A percentile compares a stretch with the other conserved stretches of the same genome.
Conservation (phyloP, 2,888 invertebrate species). For the Drosophila fulvimacula region DNA sequence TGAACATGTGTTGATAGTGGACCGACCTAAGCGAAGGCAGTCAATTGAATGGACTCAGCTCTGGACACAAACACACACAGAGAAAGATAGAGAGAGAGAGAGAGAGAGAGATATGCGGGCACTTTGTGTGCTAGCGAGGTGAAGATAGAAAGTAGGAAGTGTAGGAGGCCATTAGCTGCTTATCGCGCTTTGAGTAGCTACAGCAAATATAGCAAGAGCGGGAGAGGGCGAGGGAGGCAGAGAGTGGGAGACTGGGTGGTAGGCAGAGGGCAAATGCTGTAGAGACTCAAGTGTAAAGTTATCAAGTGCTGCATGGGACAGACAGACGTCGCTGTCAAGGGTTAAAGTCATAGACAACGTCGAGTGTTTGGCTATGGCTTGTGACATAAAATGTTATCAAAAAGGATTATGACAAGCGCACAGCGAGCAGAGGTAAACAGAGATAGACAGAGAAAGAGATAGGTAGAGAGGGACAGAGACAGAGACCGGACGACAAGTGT, state of each 20-base stretch:
- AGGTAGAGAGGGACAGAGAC: neutral
- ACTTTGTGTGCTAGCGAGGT: slow-evolving; percentile 38
- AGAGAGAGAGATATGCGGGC: slow-evolving; percentile 56
- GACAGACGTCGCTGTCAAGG: slow-evolving; percentile 62
- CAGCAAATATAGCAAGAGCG: slow-evolving; percentile 19
- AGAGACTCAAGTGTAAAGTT: slow-evolving; percentile 72
- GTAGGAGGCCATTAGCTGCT: slow-evolving; percentile 71
- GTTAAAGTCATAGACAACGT: slow-evolving; percentile 76
- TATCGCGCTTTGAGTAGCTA: slow-evolving; percentile 70
- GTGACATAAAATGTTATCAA: slow-evolving; percentile 80
- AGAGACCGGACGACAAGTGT: slow-evolving; percentile 39
- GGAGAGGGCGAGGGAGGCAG: neutral
- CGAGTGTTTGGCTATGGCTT: slow-evolving; percentile 75
- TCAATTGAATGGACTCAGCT: slow-evolving; percentile 47
- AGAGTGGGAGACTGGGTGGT: neutral
- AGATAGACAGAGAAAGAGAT: slow-evolving; percentile 1
- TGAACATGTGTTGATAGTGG: slow-evolving; percentile 47
- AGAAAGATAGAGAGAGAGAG: too few relatives aligned
- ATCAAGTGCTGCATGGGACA: slow-evolving; percentile 69
- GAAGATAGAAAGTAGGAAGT: slow-evolving; percentile 25
- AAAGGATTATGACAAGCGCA: slow-evolving; percentile 77
- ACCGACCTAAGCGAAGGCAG: slow-evolving; percentile 37
- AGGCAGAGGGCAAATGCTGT: neutral
- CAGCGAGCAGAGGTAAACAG: slow-evolving; percentile 26
- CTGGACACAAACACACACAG: slow-evolving; percentile 29